phyloP scores from a whole-genome alignment of 1,140 invertebrate species.

The Drosophila gunungcola region DNA sequence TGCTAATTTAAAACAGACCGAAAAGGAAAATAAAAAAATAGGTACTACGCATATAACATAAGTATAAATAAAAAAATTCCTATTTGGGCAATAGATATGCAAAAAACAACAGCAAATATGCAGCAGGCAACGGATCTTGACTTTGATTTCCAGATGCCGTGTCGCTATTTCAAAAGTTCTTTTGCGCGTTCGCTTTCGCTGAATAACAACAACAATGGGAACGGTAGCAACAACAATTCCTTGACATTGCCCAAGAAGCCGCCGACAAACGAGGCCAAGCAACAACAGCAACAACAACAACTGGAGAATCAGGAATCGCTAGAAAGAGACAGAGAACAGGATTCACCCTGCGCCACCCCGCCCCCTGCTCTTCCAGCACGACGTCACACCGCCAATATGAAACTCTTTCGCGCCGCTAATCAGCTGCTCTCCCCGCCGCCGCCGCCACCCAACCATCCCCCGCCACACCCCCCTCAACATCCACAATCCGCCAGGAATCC shows the following conservation, averaged over 20 bases:
- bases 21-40: constrained; percentile 16
- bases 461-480: constrained; percentile 7
- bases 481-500: constrained; percentile 51
- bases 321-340: constrained; percentile 21
- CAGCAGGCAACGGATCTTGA: constrained; percentile 57
- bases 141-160: constrained; percentile 83
- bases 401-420: constrained; percentile 54
- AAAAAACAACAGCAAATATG: constrained; percentile 50
- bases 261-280: constrained; percentile 59
- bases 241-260: constrained; percentile 71
- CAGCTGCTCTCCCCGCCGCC: constrained; percentile 22
- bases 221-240: constrained; percentile 47
- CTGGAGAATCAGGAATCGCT: constrained; percentile 22
- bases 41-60: not conserved
- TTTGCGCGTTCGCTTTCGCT: constrained; percentile 84
- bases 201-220: constrained; percentile 57
- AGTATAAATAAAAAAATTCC: constrained; percentile 19
- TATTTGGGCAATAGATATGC: constrained; percentile 5
- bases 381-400: constrained; percentile 63
- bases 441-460: constrained; percentile 15
- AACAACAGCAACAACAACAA: constrained; percentile 31
- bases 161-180: constrained; percentile 83
- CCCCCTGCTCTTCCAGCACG: constrained; percentile 72
- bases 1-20: constrained; percentile 51
- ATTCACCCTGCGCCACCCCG: constrained; percentile 54